Base-by-base conservation (phyloP, 2,888 invertebrate genomes). In the Parnassius glacialis region DNA sequence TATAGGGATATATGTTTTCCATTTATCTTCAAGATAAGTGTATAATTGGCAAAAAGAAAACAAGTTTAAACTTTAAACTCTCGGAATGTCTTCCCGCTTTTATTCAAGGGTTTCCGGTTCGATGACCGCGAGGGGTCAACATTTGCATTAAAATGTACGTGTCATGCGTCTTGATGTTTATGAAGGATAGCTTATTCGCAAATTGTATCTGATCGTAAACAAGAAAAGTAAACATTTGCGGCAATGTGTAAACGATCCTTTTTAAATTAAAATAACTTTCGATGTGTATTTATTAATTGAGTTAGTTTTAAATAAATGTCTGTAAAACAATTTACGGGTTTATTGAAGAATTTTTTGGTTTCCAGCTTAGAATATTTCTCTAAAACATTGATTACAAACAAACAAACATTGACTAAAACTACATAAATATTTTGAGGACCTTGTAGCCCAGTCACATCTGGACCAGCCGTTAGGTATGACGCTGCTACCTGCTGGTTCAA, bases 101-200 rank as follows among this genome's bases (percentile, higher is more conserved):
- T 53, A 42, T 53, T 45, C 25, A 53, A 57, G 53, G 43, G 10
- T 62, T 62, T 57, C 57, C 61, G 61, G 61, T 53, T 62, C 57
- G 41, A 48, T 20, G 57, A 41, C 61, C 57, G 25, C 12, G 3
- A 16, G 43, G 13, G 57, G 52, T 57, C 61, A 43, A 48, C 43
- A 57, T 62, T 62, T 50, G 34, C 61, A 57, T 62, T 47, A 53
- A 25, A 59, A 57, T 51, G 25, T 20, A 56, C 52, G 45, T 43
- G 61, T 48, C 57, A 53, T 51, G 52, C 11, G 47, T 47, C 53
- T 57, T 10, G 10, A 13, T 60, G 53, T 50, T 57, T 53, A 60
- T 48, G 12, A 61, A 57, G 57, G 53, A 61, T 48, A 42, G 25
- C 42, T 10, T 11, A 9, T 25, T 25, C 34, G 12, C 10, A 45